These are phyloP conservation scores for Apamea crenata DNA, from an alignment of 2,888 invertebrate species.

Conservation along the genomic window DNA sequence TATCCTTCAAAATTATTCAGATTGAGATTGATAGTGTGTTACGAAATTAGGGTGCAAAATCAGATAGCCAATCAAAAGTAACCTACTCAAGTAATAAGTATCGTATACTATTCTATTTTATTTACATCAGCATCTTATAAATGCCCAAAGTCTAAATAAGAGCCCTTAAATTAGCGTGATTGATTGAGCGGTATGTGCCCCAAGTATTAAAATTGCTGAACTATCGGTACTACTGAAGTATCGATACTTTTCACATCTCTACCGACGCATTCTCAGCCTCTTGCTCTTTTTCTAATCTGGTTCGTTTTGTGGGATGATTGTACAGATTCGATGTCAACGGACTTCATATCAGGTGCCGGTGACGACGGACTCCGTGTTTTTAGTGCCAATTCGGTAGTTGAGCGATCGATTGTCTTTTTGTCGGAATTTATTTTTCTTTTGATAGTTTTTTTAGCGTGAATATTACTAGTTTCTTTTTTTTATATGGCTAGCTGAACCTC, in stretches of 20 bases:
- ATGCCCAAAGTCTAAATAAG: too few species aligned
- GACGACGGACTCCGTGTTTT: constrained; percentile 3
- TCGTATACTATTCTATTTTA: too few species aligned
- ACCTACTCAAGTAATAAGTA: too few species aligned
- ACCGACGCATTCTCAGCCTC: constrained; percentile 74
- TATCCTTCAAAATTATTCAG: too few species aligned
- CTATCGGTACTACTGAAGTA: constrained; percentile 4
- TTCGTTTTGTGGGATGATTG: constrained; percentile 66
- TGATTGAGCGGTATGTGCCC: too few species aligned
- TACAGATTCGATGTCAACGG: constrained; percentile 63
- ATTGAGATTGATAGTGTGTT: too few species aligned
- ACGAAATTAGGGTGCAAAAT: too few species aligned
- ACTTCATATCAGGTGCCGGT: constrained; percentile 58
- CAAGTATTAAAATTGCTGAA: background rate
- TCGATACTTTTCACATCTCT: constrained; percentile 21
- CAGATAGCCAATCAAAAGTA: too few species aligned
- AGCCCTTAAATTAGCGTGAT: too few species aligned
- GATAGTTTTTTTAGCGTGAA: too few species aligned
- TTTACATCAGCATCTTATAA: too few species aligned
- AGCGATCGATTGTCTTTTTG: constrained; percentile 13
- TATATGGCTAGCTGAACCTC: background rate
- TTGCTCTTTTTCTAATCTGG: constrained; percentile 65
- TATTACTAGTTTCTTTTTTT: background rate
- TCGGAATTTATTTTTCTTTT: too few species aligned
- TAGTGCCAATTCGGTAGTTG: constrained; percentile 22